phyloP scores from a whole-genome alignment of 2,113 vertebrate species.

The Sinocyclocheilus maitianheensis region DNA sequence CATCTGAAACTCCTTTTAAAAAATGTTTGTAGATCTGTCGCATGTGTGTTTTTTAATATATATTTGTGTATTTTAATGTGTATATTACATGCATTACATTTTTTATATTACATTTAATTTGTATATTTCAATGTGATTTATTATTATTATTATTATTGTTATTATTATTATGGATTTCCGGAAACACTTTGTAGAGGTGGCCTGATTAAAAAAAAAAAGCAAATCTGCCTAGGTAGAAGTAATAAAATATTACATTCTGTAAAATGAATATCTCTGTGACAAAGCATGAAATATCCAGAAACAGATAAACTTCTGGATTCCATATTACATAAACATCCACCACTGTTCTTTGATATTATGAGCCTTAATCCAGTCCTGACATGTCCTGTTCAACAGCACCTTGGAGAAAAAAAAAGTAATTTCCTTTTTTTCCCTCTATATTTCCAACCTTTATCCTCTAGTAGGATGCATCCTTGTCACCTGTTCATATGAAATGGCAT shows the following conservation, averaged over 20 bases:
- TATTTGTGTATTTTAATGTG: background rate
- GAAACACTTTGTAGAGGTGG: too few relatives aligned
- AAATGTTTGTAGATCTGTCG: background rate
- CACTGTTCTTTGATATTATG: slow-evolving; percentile 1
- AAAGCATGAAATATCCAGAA: background rate
- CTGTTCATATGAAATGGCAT: background rate
- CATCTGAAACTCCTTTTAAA: background rate
- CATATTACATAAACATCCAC: slow-evolving; percentile 25
- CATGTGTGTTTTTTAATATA: background rate
- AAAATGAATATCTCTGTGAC: background rate
- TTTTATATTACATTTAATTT: too few relatives aligned
- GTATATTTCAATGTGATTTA: too few relatives aligned
- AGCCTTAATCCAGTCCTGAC: slow-evolving; percentile 1
- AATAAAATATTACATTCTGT: background rate
- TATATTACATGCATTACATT: background rate
- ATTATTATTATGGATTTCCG: too few relatives aligned
- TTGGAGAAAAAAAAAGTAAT: background rate
- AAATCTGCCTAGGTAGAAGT: background rate
- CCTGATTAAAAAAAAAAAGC: too few relatives aligned
- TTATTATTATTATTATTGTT: too few relatives aligned
- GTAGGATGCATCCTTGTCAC: background rate
- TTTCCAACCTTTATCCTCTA: background rate
- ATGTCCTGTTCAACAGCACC: background rate
- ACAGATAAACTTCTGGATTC: background rate
- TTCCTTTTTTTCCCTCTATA: background rate